These are phyloP conservation scores for Melanostigma gelatinosum DNA, from an alignment of 2,113 vertebrate species.

Conservation along the genomic window DNA sequence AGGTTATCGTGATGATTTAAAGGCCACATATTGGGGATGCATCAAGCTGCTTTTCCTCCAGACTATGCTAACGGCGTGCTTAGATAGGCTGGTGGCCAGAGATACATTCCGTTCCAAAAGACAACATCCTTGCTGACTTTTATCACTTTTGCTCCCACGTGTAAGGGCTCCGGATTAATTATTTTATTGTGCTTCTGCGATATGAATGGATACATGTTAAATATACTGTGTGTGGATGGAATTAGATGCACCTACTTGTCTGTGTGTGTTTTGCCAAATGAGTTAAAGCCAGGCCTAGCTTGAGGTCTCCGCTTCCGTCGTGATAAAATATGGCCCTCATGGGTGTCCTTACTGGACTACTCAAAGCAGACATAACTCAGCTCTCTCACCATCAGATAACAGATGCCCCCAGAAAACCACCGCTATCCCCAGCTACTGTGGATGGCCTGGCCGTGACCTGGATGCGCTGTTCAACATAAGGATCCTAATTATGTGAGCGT, in stretches of 20 bases:
- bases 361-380: constrained; percentile 82
- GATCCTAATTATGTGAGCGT: constrained; percentile 54
- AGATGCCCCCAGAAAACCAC: constrained; percentile 48
- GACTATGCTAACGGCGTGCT: constrained; percentile 52
- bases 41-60: constrained; percentile 55
- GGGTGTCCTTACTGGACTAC: constrained; percentile 79
- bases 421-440: background rate
- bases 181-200: constrained; percentile 18
- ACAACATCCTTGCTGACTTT: constrained; percentile 48
- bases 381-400: constrained; percentile 70
- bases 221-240: constrained; percentile 18
- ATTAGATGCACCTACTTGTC: constrained; percentile 29
- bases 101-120: constrained; percentile 63
- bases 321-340: constrained; percentile 77
- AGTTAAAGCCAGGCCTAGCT: constrained; percentile 68
- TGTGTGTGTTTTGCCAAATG: constrained; percentile 56
- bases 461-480: constrained; percentile 56
- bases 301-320: constrained; percentile 74
- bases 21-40: constrained; percentile 77
- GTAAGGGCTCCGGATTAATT: constrained; percentile 1
- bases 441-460: constrained; percentile 52
- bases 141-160: constrained; percentile 2
- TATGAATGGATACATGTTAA: constrained; percentile 35
- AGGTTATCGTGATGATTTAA: constrained; percentile 76
- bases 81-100: constrained; percentile 58